These are phyloP conservation scores for Theocolax elegans DNA, from an alignment of 1,140 invertebrate species.

Conservation along the genomic window DNA sequence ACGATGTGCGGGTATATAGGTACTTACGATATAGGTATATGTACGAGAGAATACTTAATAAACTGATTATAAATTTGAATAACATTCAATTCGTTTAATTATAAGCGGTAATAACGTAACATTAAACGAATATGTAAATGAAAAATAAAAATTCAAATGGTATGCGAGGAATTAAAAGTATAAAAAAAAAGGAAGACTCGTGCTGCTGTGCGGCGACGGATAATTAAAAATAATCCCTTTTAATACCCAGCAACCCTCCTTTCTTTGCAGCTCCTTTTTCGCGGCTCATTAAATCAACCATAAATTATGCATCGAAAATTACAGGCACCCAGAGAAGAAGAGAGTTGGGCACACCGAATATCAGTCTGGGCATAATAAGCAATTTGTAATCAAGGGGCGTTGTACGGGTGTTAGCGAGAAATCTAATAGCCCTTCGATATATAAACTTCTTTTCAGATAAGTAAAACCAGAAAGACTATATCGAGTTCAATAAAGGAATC, in stretches of 20 bases:
- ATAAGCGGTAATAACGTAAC: slow-evolving; percentile 8
- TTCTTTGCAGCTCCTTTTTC: slow-evolving; percentile 60
- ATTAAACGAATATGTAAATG: slow-evolving; percentile 26
- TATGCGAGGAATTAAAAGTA: slow-evolving; percentile 18
- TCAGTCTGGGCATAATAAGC: slow-evolving; percentile 64
- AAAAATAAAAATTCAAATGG: slow-evolving; percentile 22
- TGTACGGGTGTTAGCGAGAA: slow-evolving; percentile 61
- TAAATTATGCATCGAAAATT: slow-evolving; percentile 70
- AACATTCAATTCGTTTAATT: not conserved
- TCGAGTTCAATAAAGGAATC: not conserved
- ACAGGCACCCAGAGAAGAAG: slow-evolving; percentile 50
- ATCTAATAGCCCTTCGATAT: slow-evolving; percentile 54
- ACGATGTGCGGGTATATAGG: too few species aligned
- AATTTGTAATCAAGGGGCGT: slow-evolving; percentile 67
- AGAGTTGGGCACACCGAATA: slow-evolving; percentile 57
- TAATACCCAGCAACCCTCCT: slow-evolving; percentile 56
- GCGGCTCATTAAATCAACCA: slow-evolving; percentile 68
- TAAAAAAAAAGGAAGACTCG: slow-evolving; percentile 25
- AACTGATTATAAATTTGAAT: slow-evolving; percentile 1
- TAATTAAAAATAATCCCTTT: slow-evolving; percentile 68
- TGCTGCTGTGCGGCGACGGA: slow-evolving; percentile 48
- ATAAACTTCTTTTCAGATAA: not conserved
- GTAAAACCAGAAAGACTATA: not conserved
- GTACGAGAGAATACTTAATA: too few species aligned
- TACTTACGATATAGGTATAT: too few species aligned